Evolutionary conservation across 2,797 vertebrate species (phyloP), one percentile per base, ranked within the genome.

Genomic region (Halcyon badia): DNA sequence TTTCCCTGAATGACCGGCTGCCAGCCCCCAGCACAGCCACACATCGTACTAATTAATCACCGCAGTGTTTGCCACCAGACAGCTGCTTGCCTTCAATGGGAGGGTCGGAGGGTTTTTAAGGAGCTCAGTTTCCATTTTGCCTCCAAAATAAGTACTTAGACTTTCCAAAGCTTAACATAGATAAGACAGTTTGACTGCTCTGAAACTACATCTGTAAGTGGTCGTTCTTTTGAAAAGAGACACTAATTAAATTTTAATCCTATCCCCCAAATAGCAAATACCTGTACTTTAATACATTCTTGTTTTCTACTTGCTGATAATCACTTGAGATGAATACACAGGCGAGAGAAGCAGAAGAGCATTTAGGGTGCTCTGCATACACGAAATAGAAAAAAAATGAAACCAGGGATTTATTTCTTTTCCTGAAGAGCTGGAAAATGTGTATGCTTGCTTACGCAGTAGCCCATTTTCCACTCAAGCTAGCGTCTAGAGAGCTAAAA

Each of bases 301-400:
- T 64, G 46, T 71, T 94, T 80, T 94, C 72, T 89, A 37, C 28
- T 94, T 96, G 37, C 86, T 97, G 97, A 94, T 97, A 84, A 68
- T 94, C 30, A 98, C 97, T 58, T 96, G 94, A 37, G 94, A 97
- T 7, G 84, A 92, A 15, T 90, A 52, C 39, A 95, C 31, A 97
- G 85, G 93, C 96, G 95, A 92, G 96, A 97, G 10, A 51, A 15
- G 26, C 49, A 28, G 25, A 51, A 15, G 26, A 51, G 49, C 26
- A 96, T 97, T 91, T 92, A 94, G 56, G 41, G 76, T 58, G 94
- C 84, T 96, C 92, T 97, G 61, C 90, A 93, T 56, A 96, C 80
- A 89, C 14, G 3, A 37, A 91, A 69, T 42, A 94, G 79, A 73
- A 94, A 89, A 49, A 19, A 81, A 85, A 24, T 44, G 26, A 77